Conservation (phyloP, 2,888 invertebrate species). For the Pyrrhia umbra region DNA sequence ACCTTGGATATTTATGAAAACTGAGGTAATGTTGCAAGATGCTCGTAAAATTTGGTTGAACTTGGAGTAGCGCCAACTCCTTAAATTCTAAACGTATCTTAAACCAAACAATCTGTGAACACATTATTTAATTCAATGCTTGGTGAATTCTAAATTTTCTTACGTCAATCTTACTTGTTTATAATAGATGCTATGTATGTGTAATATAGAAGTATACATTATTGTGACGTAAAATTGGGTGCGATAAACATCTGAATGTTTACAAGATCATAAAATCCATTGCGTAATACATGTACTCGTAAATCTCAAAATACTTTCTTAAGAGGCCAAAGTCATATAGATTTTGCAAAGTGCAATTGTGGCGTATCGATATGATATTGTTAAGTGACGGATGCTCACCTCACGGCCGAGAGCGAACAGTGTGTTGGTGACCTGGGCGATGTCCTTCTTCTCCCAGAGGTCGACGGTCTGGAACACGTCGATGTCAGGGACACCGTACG, state of each 20-base stretch:
- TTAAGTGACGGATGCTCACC: slow-evolving; percentile 84
- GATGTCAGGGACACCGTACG: slow-evolving; percentile 96
- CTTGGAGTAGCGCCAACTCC: slow-evolving; percentile 83
- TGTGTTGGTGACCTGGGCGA: slow-evolving; percentile 95
- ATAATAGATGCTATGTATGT: slow-evolving; percentile 55
- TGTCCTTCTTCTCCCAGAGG: slow-evolving; percentile 98
- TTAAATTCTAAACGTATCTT: slow-evolving; percentile 77
- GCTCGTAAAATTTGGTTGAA: slow-evolving; percentile 83
- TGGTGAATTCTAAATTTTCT: slow-evolving; percentile 40
- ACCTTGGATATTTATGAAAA: slow-evolving; percentile 88
- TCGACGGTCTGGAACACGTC: slow-evolving; percentile 99
- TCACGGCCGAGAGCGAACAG: slow-evolving; percentile 96
- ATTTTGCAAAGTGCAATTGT: slow-evolving; percentile 17
- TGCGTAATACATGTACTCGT: slow-evolving; percentile 51
- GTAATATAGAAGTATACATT: slow-evolving; percentile 47
- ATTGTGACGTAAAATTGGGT: slow-evolving; percentile 38
- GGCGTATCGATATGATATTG: slow-evolving; percentile 15
- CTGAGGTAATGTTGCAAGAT: slow-evolving; percentile 86
- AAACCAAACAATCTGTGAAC: slow-evolving; percentile 81
- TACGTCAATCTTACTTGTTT: slow-evolving; percentile 52
- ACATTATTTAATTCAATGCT: slow-evolving; percentile 70
- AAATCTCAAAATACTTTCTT: slow-evolving; percentile 26
- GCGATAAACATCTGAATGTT: slow-evolving; percentile 52
- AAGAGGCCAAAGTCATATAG: slow-evolving; percentile 10
- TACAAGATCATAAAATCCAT: slow-evolving; percentile 53